These are phyloP conservation scores for Armadillidium nasatum DNA, from an alignment of 1,140 invertebrate genomes.

Conservation along the genomic window DNA sequence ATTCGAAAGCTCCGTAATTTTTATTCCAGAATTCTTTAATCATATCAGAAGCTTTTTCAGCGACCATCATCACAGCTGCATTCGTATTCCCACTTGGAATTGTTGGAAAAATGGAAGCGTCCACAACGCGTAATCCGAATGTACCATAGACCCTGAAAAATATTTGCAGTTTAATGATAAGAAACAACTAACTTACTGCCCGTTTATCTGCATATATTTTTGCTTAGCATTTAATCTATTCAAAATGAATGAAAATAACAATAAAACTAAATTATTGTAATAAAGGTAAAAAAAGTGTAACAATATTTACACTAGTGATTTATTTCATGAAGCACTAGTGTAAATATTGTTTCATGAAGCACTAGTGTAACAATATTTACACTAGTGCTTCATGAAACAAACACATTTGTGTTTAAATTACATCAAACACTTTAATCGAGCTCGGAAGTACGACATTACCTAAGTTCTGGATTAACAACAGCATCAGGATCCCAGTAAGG, in stretches of 20 bases:
- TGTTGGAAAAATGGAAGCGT: slow-evolving; percentile 72
- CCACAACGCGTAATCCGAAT: slow-evolving; percentile 65
- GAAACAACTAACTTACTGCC: too few species aligned
- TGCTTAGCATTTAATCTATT: not conserved
- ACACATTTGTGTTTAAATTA: not conserved
- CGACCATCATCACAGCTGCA: slow-evolving; percentile 78
- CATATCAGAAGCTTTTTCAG: slow-evolving; percentile 77
- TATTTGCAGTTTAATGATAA: not conserved
- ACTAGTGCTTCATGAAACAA: not conserved
- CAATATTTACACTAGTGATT: too few species aligned
- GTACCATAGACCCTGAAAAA: slow-evolving; percentile 68
- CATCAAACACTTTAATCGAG: not conserved
- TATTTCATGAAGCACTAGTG: too few species aligned
- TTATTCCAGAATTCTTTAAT: slow-evolving; percentile 54
- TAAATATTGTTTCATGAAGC: too few species aligned
- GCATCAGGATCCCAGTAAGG: slow-evolving; percentile 61
- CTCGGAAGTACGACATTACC: slow-evolving; percentile 46
- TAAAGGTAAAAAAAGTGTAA: too few species aligned
- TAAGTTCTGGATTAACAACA: slow-evolving; percentile 67
- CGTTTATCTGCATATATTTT: too few species aligned
- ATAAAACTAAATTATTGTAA: too few species aligned
- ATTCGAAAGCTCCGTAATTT: too few species aligned
- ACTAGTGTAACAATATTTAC: not conserved
- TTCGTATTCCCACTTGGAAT: slow-evolving; percentile 74
- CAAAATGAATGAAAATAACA: too few species aligned